Conservation (phyloP, 2,888 invertebrate species). For the Ichneumon xanthorius region DNA sequence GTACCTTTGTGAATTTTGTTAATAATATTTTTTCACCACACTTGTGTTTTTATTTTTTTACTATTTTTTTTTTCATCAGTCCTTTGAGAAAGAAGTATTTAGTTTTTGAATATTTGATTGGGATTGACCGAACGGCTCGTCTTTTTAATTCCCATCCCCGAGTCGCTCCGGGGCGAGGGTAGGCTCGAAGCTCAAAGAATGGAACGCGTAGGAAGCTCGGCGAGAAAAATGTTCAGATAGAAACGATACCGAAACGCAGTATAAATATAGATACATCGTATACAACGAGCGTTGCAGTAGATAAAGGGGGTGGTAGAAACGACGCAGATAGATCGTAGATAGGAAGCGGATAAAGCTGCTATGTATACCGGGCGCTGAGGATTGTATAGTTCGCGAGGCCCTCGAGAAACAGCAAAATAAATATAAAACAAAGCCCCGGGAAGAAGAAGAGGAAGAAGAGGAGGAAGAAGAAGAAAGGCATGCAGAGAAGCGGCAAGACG, state of each 20-base stretch:
- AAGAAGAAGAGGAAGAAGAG: conserved; percentile 27
- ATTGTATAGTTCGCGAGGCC: conserved; percentile 36
- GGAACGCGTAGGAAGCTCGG: conserved; percentile 10
- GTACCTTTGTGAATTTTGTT: not conserved
- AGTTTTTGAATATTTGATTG: not conserved
- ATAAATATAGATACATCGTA: conserved; percentile 42
- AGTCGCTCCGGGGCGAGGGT: not conserved
- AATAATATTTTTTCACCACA: not conserved
- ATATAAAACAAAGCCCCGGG: conserved; percentile 53
- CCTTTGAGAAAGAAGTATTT: not conserved
- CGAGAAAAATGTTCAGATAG: conserved; percentile 9
- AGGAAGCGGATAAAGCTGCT: conserved; percentile 54
- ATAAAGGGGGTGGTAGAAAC: conserved; percentile 38
- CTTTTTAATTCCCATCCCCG: not conserved
- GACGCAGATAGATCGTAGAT: conserved; percentile 58
- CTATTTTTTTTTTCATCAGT: not conserved
- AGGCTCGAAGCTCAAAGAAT: not conserved
- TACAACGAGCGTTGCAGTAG: conserved; percentile 1
- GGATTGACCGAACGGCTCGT: not conserved
- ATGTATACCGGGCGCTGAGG: conserved; percentile 31
- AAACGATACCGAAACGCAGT: conserved; percentile 23
- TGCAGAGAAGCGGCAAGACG: conserved; percentile 27
- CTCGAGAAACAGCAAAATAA: conserved; percentile 41
- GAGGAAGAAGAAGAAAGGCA: conserved; percentile 19
- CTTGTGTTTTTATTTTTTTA: not conserved